These are phyloP conservation scores for Cotesia typhae DNA, from an alignment of 1,140 invertebrate genomes.

Conservation along the genomic window DNA sequence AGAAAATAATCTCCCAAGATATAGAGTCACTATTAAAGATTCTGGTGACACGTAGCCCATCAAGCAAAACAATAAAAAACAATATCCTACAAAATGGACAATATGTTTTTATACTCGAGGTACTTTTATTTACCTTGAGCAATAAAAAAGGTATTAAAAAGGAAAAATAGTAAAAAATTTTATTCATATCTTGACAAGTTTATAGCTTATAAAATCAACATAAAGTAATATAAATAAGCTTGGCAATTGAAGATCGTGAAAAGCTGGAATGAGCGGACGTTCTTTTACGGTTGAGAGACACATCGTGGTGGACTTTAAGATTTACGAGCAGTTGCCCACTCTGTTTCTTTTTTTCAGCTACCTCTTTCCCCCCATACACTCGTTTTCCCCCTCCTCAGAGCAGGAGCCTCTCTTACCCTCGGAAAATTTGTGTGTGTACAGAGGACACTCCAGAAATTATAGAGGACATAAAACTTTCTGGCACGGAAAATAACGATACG, in stretches of 20 bases:
- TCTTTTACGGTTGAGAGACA: constrained; percentile 31
- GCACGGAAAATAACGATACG: constrained; percentile 31
- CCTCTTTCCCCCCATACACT: not conserved
- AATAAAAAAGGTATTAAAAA: not conserved
- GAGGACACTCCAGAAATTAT: constrained; percentile 30
- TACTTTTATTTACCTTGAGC: too few species aligned
- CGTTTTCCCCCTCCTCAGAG: not conserved
- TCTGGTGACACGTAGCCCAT: too few species aligned
- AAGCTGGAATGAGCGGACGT: constrained; percentile 19
- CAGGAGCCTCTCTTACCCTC: not conserved
- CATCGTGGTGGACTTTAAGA: constrained; percentile 17
- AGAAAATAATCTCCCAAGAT: too few species aligned
- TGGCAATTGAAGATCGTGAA: constrained; percentile 9
- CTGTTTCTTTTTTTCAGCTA: constrained; percentile 9
- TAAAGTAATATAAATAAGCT: constrained; percentile 17
- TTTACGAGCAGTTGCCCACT: constrained; percentile 26
- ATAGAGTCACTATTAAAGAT: too few species aligned
- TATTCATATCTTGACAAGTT: not conserved
- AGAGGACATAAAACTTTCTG: constrained; percentile 28
- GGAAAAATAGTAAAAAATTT: not conserved
- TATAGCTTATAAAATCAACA: not conserved
- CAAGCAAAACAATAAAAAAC: too few species aligned
- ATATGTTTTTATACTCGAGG: too few species aligned
- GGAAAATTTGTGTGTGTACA: constrained; percentile 13
- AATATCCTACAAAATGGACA: too few species aligned